Conservation (phyloP, 2,888 invertebrate species). For the Melanostoma scalare region DNA sequence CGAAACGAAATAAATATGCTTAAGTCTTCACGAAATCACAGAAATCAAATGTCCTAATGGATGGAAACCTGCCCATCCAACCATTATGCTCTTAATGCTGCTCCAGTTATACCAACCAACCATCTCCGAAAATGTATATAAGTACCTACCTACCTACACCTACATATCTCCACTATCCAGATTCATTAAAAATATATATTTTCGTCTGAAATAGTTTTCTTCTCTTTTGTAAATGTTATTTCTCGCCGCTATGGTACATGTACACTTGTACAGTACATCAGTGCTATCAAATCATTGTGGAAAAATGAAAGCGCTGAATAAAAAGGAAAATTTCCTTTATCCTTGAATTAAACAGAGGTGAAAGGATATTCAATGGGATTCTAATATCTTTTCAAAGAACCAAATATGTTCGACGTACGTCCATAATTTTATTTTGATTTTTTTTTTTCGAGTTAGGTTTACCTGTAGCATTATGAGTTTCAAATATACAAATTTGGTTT, state of each 20-base stretch:
- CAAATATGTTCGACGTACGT: not conserved
- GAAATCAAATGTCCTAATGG: conserved; percentile 59
- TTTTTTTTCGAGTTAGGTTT: too few relatives aligned
- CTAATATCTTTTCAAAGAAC: conserved; percentile 26
- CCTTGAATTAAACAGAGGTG: conserved; percentile 30
- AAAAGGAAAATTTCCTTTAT: conserved; percentile 9
- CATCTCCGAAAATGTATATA: not conserved
- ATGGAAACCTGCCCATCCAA: conserved; percentile 39
- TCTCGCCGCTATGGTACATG: not conserved
- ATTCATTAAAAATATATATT: conserved; percentile 48
- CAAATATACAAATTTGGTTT: too few relatives aligned
- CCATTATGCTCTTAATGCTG: conserved; percentile 8
- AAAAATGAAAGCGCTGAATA: not conserved
- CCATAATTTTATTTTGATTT: too few relatives aligned
- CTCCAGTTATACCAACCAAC: not conserved
- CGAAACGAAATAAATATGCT: not conserved
- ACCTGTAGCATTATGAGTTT: too few relatives aligned
- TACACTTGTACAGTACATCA: not conserved
- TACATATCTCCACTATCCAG: not conserved
- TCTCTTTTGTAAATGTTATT: conserved; percentile 28
- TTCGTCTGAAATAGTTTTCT: conserved; percentile 26
- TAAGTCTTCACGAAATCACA: conserved; percentile 28
- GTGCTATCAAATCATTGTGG: not conserved
- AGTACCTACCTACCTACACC: not conserved
- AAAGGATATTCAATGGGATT: conserved; percentile 53